phyloP scores from a whole-genome alignment of 2,888 invertebrate genomes.

The Timandra comae region DNA sequence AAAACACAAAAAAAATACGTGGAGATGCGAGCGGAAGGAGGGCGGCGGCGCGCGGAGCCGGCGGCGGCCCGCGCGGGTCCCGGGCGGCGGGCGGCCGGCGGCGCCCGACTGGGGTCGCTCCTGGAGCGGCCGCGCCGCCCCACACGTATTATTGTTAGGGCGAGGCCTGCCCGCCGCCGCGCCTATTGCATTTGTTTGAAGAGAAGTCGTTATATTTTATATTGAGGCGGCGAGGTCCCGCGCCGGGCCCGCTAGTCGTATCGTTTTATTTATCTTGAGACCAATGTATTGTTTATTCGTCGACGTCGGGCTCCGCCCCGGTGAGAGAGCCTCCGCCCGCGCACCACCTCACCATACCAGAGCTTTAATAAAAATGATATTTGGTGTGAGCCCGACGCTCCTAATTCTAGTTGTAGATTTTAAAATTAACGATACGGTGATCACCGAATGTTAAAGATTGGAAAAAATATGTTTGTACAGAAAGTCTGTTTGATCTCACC shows the following conservation, averaged over 20 bases:
- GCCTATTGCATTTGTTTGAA: conserved; percentile 53
- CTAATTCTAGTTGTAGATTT: conserved; percentile 65
- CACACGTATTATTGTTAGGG: conserved; percentile 23
- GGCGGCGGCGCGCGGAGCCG: conserved; percentile 24
- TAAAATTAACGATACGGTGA: conserved; percentile 65
- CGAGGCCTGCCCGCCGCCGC: conserved; percentile 19
- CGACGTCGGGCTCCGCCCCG: conserved; percentile 29
- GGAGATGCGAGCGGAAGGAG: conserved; percentile 28
- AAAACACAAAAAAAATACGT: conserved; percentile 58
- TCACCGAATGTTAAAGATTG: conserved; percentile 62
- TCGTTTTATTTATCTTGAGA: conserved; percentile 69
- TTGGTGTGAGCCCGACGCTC: conserved; percentile 33
- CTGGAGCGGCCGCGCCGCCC: no score
- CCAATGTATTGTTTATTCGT: conserved; percentile 50
- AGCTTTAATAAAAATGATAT: conserved; percentile 53
- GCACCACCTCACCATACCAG: conserved; percentile 38
- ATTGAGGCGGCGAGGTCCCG: conserved; percentile 38
- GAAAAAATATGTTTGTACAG: conserved; percentile 71
- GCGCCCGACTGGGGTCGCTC: conserved; percentile 23
- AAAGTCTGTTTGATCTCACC: conserved; percentile 72
- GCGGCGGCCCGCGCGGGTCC: conserved; percentile 25
- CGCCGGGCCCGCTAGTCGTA: conserved; percentile 51
- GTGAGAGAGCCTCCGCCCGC: conserved; percentile 13
- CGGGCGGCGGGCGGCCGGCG: conserved; percentile 31
- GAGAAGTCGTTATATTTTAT: conserved; percentile 52